Evolutionary conservation across 2,797 vertebrate species (phyloP).

Genomic region (Graptemys geographica): DNA sequence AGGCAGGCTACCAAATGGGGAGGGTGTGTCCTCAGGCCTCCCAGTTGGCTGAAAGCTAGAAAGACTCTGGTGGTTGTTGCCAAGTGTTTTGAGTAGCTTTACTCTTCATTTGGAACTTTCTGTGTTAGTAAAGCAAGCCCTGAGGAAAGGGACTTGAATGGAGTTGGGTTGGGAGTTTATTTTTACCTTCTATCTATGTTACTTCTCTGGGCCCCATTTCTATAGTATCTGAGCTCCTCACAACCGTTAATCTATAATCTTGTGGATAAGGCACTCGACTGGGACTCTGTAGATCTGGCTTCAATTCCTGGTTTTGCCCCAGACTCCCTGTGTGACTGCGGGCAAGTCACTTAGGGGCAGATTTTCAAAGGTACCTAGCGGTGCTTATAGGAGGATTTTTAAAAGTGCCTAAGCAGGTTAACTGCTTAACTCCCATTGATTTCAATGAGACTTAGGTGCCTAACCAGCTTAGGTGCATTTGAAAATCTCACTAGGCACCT

Average conservation of each 20-base stretch:
- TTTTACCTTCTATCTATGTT: not conserved
- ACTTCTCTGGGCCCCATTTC: not conserved
- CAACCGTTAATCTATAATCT: not conserved
- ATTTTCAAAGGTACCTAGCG: not conserved
- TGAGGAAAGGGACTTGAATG: not conserved
- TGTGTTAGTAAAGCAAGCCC: not conserved
- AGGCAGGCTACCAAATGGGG: not conserved
- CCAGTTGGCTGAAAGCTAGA: not conserved
- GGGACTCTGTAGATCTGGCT: not conserved
- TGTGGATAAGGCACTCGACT: not conserved
- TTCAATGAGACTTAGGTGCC: not conserved
- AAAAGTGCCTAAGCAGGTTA: not conserved
- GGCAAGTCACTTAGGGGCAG: not conserved
- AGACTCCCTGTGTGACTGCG: not conserved
- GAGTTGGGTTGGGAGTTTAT: not conserved
- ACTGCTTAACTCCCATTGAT: not conserved
- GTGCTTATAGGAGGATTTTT: not conserved
- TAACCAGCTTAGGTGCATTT: not conserved
- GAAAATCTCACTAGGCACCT: not conserved
- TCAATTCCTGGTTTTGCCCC: fast-evolving
- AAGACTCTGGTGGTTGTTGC: not conserved
- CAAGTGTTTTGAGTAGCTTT: not conserved
- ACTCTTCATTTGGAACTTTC: not conserved
- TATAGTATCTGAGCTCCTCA: not conserved
- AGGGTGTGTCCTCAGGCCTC: not conserved